Evolutionary conservation across 2,888 invertebrate species (phyloP), one percentile per base, ranked within the genome.

Genomic region (Hypomecis punctinalis): DNA sequence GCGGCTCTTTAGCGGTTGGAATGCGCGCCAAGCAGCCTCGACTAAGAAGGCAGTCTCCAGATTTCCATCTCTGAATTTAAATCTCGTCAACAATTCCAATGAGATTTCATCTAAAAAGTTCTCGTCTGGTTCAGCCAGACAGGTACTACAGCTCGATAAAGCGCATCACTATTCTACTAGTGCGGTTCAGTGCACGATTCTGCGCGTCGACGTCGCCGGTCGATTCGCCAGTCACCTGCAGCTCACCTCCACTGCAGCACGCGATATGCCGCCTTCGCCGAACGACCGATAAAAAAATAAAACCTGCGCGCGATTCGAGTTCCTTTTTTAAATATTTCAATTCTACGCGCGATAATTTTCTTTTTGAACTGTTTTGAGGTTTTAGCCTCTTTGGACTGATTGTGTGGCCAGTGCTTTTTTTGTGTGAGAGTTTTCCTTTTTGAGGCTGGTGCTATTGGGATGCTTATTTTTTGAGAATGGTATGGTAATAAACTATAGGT

Each of bases 141-240:
- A 78, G 75, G 76, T 76, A 73, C 37, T 76, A 73, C 37, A 43
- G 76, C 78, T 77, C 75, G 78, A 80, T 81, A 82, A 79, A 81
- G 80, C 81, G 77, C 78, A 78, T 75, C 69, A 62, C 71, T 69
- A 72, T 76, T 73, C 72, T 73, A 73, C 76, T 75, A 72, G 76
- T 78, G 78, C 77, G 78, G 68, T 63, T 58, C 68, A 62, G 63
- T 63, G 63, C 63, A 69, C 67, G 73, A 73, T 67, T 70, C 76
- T 76, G 73, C 73, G 69, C 59, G 66, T 39, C 39, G 51, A 39
- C n/a, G 57, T 51, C 47, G 57, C 59, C 72, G 69, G 73, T 73
- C 73, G 70, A 69, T 70, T 66, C 77, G 70, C 70, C 87, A 90
- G 90, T 90, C 89, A 89, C 90, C 89, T 89, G 89, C 83, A 80